Conservation (phyloP, 1,140 invertebrate species). For the Leptinotarsa defecta region DNA sequence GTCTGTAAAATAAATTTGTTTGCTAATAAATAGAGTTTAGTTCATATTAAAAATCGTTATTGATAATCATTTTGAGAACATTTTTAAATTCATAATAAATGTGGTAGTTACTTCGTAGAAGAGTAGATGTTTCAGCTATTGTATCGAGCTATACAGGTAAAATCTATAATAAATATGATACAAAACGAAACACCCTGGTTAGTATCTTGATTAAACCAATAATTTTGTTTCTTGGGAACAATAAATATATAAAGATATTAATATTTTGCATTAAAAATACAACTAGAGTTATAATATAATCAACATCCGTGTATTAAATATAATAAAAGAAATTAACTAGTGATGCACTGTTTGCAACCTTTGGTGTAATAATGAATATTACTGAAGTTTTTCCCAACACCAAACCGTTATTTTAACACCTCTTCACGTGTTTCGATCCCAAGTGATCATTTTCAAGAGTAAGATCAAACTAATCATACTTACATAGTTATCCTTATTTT, state of each 20-base stretch:
- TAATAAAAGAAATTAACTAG: too few relatives aligned
- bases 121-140: neutral
- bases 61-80: neutral
- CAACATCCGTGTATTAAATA: neutral
- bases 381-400: too few relatives aligned
- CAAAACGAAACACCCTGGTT: neutral
- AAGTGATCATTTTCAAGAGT: too few relatives aligned
- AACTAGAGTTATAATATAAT: neutral
- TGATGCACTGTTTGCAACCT: too few relatives aligned
- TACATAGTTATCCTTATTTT: too few relatives aligned
- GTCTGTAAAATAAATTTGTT: neutral
- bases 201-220: neutral
- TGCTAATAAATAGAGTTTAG: neutral
- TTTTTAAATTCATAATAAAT: neutral
- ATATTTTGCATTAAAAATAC: neutral
- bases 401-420: too few relatives aligned
- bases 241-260: neutral
- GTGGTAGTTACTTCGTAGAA: neutral
- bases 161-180: too few relatives aligned
- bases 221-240: neutral
- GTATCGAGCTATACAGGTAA: too few relatives aligned
- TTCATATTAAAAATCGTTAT: neutral
- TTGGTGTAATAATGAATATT: too few relatives aligned
- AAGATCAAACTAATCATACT: too few relatives aligned
- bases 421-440: too few relatives aligned